Evolutionary conservation across 2,113 vertebrate genomes (phyloP), one percentile per base, ranked within the genome.

Genomic region (Recurvirostra avosetta): DNA sequence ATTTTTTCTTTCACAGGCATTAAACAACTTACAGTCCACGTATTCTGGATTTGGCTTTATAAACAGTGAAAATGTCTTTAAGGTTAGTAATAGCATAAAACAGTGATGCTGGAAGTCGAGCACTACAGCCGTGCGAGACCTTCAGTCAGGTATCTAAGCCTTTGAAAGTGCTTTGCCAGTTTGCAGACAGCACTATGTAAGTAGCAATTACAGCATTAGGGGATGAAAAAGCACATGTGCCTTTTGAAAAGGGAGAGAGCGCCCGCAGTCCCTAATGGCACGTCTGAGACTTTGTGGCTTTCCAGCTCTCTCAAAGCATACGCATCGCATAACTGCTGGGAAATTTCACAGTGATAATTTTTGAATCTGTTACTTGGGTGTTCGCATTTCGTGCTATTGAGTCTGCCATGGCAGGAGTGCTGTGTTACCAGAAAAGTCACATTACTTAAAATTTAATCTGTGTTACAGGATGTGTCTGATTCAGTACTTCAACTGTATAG

Each of bases 21-120:
- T 99, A 84, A 99, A 99, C 98, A 99, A 99, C 96, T 83, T 99
- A 86, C 99, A 99, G 98, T 99, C 99, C 34, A 99, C 99, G 8
- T 97, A 99, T 97, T 98, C 99, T 3, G 99, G 99, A 78, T 99
- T 99, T 88, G 99, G 99, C 81, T 99, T 98, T 92, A 98, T 99
- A 97, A 99, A 99, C 98, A 99, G 99, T 47, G 99, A 99, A 95
- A 99, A 99, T 5, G 99, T 99, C 23, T 99, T 99, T 94, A 99
- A 99, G 98, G 99, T 98, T 93, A 90, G 88, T 91, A 79, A 49
- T 0, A 29, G 58, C 13, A 9, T 26, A 40, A 73, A 58, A 6
- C 22, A 38, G n/a, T 5, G 18, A 10, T 59, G 32, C 52, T 52
- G 8, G 41, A 27, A 59, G 38, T 15, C 58, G 8, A 41, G 22